Evolutionary conservation across 2,797 vertebrate species (phyloP), one percentile per base, ranked within the genome.

Genomic region (Sebastes taczanowskii): DNA sequence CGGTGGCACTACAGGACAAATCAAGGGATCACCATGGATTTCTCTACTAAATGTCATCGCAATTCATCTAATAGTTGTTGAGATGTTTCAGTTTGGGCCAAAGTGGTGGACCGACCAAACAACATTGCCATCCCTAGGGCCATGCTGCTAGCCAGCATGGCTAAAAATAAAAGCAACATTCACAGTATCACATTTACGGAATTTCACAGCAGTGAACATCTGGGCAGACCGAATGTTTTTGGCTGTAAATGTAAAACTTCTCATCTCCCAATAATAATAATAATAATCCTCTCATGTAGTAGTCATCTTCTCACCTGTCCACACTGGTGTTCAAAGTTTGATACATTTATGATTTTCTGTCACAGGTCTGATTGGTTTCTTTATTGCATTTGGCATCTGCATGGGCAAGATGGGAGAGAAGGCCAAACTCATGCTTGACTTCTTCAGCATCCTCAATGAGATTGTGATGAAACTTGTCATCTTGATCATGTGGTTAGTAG

Each of bases 351-450:
- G 63, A 84, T 89, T 91, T 90, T 89, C 78, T 81, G 86, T 82
- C 82, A 84, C 94, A 99, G 99, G 99, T 92, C 85, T 99, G 91
- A 99, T 99, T 94, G 99, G 98, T 91, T 99, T 99, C 96, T 99
- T 99, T 95, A 99, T 99, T 92, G 98, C 99, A 82, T 99, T 99
- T 91, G 99, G 99, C 86, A 97, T 99, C 88, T 97, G 96, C 91
- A 99, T 99, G 99, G 98, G 99, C 62, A 99, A 99, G 92, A 99
- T 99, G 99, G 99, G 99, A 18, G 99, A 99, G 74, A 98, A 95
- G 89, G 99, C 99, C 91, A 97, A 95, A 94, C 97, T 99, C 93
- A 99, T 99, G 99, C 95, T 99, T 93, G 98, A 99, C 8, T 99
- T 99, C 96, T 99, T 99, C 96, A 99, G 94, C 93, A 99, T 99